Base-by-base conservation (phyloP, 2,113 vertebrate genomes). In the Sorex fumeus region DNA sequence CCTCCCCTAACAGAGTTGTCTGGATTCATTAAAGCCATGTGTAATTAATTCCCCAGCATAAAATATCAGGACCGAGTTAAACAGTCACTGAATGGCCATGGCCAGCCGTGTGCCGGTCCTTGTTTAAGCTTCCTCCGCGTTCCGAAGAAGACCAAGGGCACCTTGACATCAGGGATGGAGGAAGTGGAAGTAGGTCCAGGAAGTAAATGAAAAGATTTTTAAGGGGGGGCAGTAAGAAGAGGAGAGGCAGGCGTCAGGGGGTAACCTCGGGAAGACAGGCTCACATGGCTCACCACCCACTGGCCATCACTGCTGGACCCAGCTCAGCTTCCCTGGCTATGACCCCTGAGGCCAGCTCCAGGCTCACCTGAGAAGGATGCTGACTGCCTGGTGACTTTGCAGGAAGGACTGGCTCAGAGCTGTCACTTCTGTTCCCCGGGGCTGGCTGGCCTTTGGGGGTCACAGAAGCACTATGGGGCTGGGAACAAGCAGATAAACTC, bases 81-180 rank as follows among this genome's bases (percentile, higher is more conserved):
- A 90, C 77, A 93, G 27, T 77, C 53, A 87, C 0, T 70, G 50
- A 40, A 6, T 91, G 53, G 34, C 79, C 66, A 11, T 82, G 53
- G 18, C 40, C 40, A 7, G 40, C 40, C 40, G 7, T 40, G 40
- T 45, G 8, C 94, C 45, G 53, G 47, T 75, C 88, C 67, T 90
- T 77, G 60, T 71, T 85, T 94, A 90, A 93, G 83, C 83, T 80
- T 87, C 19, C 28, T 21, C 84, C 76, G 72, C 45, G 40, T 74
- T 89, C 76, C 76, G 16, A 50, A 21, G 90, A 71, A 80, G 32
- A 74, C 67, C 32, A 15, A 8, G 6, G 40, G 3, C 23, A n/a
- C 57, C 80, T 79, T 93, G 43, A 30, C 13, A 19, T 53, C 15
- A 53, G 23, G 27, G 8, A 64, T 18, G 27, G 19, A 89, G n/a